Percentiles rank a stretch among this genome's conserved stretches.
These are phyloP conservation scores for Strix uralensis DNA, from an alignment of 2,113 vertebrate genomes.

Conservation along the genomic window DNA sequence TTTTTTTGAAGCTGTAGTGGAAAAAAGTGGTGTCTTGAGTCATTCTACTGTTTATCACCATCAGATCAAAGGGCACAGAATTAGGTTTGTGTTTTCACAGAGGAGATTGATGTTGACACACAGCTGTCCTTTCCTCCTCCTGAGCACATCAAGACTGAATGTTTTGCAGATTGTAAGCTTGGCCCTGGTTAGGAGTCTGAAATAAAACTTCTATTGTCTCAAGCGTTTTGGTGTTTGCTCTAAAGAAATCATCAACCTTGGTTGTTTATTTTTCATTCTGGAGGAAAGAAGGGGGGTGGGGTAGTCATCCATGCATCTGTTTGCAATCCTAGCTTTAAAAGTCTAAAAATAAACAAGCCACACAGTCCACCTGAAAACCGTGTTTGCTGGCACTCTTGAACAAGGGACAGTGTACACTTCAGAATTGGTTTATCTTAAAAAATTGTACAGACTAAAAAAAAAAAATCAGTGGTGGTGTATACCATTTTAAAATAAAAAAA, in stretches of 20 bases:
- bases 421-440: constrained; percentile 15
- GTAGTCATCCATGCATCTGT: constrained; percentile 49
- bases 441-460: not conserved
- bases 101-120: constrained; percentile 59
- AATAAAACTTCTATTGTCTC: constrained; percentile 68
- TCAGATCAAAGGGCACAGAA: constrained; percentile 63
- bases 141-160: constrained; percentile 27
- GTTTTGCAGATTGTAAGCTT: constrained; percentile 66
- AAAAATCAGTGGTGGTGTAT: not conserved
- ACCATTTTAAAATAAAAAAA: constrained; percentile 19
- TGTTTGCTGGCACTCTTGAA: constrained; percentile 3
- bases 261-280: constrained; percentile 65
- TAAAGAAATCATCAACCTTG: constrained; percentile 52
- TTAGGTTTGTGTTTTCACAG: constrained; percentile 61
- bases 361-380: not conserved
- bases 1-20: not conserved
- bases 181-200: constrained; percentile 38
- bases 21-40: constrained; percentile 43
- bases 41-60: constrained; percentile 29
- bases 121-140: constrained; percentile 60
- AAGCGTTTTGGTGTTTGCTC: constrained; percentile 16
- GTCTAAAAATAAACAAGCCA: constrained; percentile 51
- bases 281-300: not conserved
- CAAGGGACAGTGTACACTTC: not conserved
- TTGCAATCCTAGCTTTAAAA: constrained; percentile 61